phyloP scores from a whole-genome alignment of 35 echinoderm and acorn worm genomes.

The Patiria miniata region DNA sequence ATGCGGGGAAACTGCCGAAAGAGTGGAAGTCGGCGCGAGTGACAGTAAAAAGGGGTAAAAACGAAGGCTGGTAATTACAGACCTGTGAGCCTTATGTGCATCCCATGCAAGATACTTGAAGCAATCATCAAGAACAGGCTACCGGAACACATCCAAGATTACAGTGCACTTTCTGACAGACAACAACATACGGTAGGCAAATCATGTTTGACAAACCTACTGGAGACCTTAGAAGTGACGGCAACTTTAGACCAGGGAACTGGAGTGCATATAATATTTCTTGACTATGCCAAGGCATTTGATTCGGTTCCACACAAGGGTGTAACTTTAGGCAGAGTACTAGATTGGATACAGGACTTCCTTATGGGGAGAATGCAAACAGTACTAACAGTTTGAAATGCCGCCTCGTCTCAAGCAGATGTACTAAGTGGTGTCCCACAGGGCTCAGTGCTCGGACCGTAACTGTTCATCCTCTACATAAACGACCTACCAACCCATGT shows the following conservation, averaged over 20 bases:
- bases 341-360: conserved; percentile 28
- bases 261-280: conserved; percentile 1
- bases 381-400: conserved; percentile 19
- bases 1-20: conserved; percentile 36
- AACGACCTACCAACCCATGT: conserved; percentile 35
- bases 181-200: conserved; percentile 32
- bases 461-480: conserved; percentile 17
- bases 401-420: neutral
- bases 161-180: neutral
- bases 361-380: conserved; percentile 12
- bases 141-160: conserved; percentile 16
- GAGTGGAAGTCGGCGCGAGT: conserved; percentile 60
- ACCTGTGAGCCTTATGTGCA: conserved; percentile 48
- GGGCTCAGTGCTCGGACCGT: conserved; percentile 36
- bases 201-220: conserved; percentile 32
- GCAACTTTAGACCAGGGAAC: conserved; percentile 1
- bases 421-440: conserved; percentile 38
- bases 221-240: conserved; percentile 19
- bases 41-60: conserved; percentile 45
- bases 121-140: conserved; percentile 41
- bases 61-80: conserved; percentile 40
- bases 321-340: neutral
- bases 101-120: conserved; percentile 60
- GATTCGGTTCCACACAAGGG: conserved; percentile 37
- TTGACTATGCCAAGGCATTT: conserved; percentile 37